Percentiles rank a stretch among this genome's conserved stretches.
Conservation (phyloP, 35 echinoderm and acorn worm species). For the Diadema setosum region DNA sequence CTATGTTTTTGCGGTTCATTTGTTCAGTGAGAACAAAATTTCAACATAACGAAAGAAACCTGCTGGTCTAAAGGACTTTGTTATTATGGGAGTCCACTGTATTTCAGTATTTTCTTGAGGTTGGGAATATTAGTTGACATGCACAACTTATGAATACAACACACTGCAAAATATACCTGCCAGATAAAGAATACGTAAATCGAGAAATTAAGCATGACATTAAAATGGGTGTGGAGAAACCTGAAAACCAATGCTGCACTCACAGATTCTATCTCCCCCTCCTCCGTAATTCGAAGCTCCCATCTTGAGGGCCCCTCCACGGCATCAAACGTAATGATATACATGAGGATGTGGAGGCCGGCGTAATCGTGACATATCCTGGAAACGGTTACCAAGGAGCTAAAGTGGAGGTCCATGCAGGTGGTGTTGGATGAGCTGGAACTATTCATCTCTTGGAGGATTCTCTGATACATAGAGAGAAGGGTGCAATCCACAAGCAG, state of each 20-base stretch:
- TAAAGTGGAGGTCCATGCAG: slow-evolving; percentile 50
- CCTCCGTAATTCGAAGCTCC: slow-evolving; percentile 30
- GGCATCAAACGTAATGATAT: slow-evolving; percentile 53
- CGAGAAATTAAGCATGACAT: neutral
- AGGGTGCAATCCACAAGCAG: too few relatives aligned
- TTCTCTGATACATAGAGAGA: too few relatives aligned
- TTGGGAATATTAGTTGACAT: too few relatives aligned
- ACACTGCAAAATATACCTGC: neutral
- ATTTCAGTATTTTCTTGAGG: too few relatives aligned
- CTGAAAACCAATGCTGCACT: neutral
- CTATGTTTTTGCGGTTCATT: too few relatives aligned
- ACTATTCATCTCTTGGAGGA: too few relatives aligned
- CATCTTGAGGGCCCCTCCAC: slow-evolving; percentile 61
- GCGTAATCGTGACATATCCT: slow-evolving; percentile 57
- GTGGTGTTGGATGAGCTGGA: slow-evolving; percentile 12
- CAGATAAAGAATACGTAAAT: neutral
- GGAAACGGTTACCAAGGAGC: slow-evolving; percentile 22
- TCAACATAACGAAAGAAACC: too few relatives aligned
- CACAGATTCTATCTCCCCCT: slow-evolving; percentile 52
- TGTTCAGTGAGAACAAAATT: too few relatives aligned
- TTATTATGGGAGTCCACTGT: too few relatives aligned
- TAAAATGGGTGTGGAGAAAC: neutral
- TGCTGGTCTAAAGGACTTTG: too few relatives aligned
- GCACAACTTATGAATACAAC: neutral
- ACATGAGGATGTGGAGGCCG: neutral